phyloP scores from a whole-genome alignment of 2,113 vertebrate species.

The Apeltes quadracus region DNA sequence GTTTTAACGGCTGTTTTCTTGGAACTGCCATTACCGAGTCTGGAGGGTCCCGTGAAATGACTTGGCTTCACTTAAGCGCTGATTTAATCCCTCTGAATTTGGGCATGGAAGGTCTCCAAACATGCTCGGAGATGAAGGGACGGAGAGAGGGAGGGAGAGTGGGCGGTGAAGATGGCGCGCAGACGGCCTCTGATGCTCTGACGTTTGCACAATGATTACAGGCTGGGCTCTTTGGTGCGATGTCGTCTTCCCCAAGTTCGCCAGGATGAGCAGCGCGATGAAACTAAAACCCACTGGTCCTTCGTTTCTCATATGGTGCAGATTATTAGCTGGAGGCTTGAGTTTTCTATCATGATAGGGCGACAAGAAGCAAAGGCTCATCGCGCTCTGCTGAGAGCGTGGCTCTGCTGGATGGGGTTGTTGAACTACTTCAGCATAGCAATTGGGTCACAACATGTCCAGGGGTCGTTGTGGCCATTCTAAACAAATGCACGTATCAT shows the following conservation, averaged over 20 bases:
- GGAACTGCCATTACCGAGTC: conserved; percentile 56
- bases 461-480: neutral
- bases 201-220: conserved; percentile 37
- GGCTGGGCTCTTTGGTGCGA: conserved; percentile 12
- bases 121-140: conserved; percentile 24
- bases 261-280: conserved; percentile 31
- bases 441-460: neutral
- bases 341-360: conserved; percentile 17
- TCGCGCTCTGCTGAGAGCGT: conserved; percentile 13
- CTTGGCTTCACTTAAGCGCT: conserved; percentile 50
- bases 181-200: conserved; percentile 20
- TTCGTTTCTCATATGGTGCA: conserved; percentile 61
- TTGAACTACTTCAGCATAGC: neutral
- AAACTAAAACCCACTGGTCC: conserved; percentile 19
- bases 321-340: conserved; percentile 52
- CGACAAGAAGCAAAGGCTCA: conserved; percentile 12
- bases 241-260: conserved; percentile 23
- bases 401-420: conserved; percentile 13
- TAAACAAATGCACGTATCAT: neutral
- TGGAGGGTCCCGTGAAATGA: conserved; percentile 55
- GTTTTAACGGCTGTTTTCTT: conserved; percentile 64
- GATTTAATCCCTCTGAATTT: conserved; percentile 50
- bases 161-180: conserved; percentile 13
- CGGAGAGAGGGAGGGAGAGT: neutral
- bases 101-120: conserved; percentile 53